phyloP scores from a whole-genome alignment of 2,888 invertebrate species.

The Eupeodes luniger region DNA sequence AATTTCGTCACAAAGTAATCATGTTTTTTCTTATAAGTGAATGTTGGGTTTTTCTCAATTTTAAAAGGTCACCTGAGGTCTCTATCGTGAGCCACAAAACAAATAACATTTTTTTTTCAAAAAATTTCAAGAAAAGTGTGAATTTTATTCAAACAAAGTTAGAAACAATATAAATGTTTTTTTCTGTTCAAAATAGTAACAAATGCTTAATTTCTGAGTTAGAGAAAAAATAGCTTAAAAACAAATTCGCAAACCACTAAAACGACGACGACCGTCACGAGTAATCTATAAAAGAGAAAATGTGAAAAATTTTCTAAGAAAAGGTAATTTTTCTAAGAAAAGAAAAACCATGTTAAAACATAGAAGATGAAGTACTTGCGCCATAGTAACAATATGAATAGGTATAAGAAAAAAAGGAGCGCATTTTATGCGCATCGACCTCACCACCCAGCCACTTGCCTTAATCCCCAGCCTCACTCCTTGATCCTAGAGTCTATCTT shows the following conservation, averaged over 20 bases:
- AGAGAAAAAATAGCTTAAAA: neutral
- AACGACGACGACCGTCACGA: neutral
- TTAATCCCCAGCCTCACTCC: neutral
- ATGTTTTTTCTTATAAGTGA: too few relatives aligned
- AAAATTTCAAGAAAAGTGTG: too few relatives aligned
- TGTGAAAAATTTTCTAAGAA: neutral
- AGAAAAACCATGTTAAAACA: slow-evolving; percentile 29
- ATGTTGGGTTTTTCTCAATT: too few relatives aligned
- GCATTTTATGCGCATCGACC: slow-evolving; percentile 28
- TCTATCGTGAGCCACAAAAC: too few relatives aligned
- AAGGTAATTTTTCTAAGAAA: neutral
- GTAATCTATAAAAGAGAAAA: neutral
- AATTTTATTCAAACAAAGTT: too few relatives aligned
- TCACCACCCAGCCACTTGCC: neutral
- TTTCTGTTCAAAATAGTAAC: neutral
- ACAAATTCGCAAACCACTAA: neutral
- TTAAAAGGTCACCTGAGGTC: too few relatives aligned
- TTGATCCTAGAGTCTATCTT: neutral
- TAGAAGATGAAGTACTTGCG: slow-evolving; percentile 31
- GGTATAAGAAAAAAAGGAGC: slow-evolving; percentile 1
- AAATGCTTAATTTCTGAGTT: neutral
- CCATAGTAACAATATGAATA: slow-evolving; percentile 32
- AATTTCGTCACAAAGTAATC: too few relatives aligned
- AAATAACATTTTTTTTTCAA: too few relatives aligned
- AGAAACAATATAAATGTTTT: too few relatives aligned